Percentiles rank a stretch among this genome's conserved stretches.
Evolutionary conservation across 1,140 invertebrate genomes (phyloP).

Genomic region (Drosophila varians): DNA sequence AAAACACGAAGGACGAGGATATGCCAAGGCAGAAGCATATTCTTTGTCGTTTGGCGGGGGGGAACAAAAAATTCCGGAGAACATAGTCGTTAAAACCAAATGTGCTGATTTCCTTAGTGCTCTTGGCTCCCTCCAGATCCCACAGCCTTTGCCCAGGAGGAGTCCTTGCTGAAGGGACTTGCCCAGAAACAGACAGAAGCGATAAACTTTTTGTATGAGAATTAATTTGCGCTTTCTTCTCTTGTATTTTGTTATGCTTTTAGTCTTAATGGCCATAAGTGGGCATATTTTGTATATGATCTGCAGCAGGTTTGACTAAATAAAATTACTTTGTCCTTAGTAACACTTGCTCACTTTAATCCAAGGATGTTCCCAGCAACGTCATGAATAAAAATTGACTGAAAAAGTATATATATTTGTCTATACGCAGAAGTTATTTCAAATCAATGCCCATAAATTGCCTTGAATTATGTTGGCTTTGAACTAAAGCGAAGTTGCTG

Average conservation of each 20-base stretch:
- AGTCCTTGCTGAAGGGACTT: neutral
- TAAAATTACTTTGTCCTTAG: neutral
- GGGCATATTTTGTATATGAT: constrained; percentile 55
- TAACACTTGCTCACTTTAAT: constrained; percentile 10
- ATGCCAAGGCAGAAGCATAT: constrained; percentile 46
- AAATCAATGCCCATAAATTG: constrained; percentile 24
- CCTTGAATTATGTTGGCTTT: constrained; percentile 27
- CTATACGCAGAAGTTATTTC: constrained; percentile 1
- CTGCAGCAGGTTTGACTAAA: constrained; percentile 9
- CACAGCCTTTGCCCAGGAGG: constrained; percentile 10
- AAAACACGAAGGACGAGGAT: constrained; percentile 13
- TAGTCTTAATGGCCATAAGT: constrained; percentile 76
- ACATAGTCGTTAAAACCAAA: constrained; percentile 80
- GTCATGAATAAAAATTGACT: neutral
- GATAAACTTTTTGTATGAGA: constrained; percentile 76
- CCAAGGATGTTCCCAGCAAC: neutral
- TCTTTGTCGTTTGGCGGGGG: constrained; percentile 45
- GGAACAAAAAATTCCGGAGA: constrained; percentile 30
- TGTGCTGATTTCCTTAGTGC: constrained; percentile 76
- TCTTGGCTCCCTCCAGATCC: constrained; percentile 19
- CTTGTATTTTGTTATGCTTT: constrained; percentile 65
- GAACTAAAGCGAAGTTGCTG: constrained; percentile 45
- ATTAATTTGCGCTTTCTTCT: constrained; percentile 75
- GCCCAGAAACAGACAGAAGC: constrained; percentile 18
- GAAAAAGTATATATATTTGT: too few species aligned